Evolutionary conservation across 2,888 invertebrate species (phyloP).

Genomic region (Cactoblastis cactorum): DNA sequence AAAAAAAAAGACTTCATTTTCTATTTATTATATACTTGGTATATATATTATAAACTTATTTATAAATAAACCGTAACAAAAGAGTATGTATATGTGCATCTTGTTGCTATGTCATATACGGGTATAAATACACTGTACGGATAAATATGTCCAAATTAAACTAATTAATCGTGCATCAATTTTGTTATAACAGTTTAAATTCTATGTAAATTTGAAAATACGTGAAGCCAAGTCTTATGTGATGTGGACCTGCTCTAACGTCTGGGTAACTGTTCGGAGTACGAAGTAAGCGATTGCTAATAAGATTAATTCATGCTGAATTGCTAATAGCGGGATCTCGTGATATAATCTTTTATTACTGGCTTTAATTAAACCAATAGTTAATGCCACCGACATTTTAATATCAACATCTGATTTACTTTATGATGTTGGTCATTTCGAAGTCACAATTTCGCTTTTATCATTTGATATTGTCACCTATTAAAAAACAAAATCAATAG

Average conservation of each 20-base stretch:
- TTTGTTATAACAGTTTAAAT: too few species aligned
- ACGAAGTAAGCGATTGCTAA: slow-evolving; percentile 19
- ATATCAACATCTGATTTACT: slow-evolving; percentile 1
- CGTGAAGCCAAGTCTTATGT: neutral
- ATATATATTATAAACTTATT: too few species aligned
- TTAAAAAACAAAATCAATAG: neutral
- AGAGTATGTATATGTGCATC: too few species aligned
- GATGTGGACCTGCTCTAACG: slow-evolving; percentile 1
- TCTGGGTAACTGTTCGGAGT: slow-evolving; percentile 20
- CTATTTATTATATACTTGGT: too few species aligned
- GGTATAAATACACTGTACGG: too few species aligned
- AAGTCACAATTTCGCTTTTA: neutral
- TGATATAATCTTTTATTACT: slow-evolving; percentile 19
- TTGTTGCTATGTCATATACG: too few species aligned
- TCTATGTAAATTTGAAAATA: too few species aligned
- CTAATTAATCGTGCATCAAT: too few species aligned
- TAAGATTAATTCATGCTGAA: slow-evolving; percentile 22
- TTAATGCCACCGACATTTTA: neutral
- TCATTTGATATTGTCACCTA: neutral
- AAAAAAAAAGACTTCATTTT: too few species aligned
- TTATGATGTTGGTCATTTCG: neutral
- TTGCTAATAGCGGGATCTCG: slow-evolving; percentile 19
- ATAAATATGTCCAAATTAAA: too few species aligned
- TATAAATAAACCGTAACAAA: too few species aligned
- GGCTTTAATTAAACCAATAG: slow-evolving; percentile 16